Evolutionary conservation across 1,140 invertebrate genomes (phyloP), one percentile per base, ranked within the genome.

Genomic region (Pseudomyrmex flavicornis): DNA sequence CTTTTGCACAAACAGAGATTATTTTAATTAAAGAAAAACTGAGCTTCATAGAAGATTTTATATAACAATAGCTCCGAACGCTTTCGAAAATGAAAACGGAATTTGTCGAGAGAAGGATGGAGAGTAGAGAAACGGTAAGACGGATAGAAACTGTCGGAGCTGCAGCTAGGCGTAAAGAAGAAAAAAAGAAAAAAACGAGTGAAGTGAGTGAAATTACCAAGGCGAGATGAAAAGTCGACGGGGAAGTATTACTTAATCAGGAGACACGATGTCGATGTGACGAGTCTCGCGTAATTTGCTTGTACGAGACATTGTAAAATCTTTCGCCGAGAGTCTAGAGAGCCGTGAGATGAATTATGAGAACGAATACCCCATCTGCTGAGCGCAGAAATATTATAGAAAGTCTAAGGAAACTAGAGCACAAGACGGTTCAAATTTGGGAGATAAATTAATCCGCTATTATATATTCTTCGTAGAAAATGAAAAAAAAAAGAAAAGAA

Each of bases 241-340:
- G 44, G 20, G 66, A 80, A 59, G 73, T 83, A 83, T 83, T 83
- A 83, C 82, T 83, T 77, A 83, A 83, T 83, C 82, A 77, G 54
- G 58, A 50, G 82, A 61, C 59, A 35, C 56, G 70, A 63, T 77
- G 62, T 76, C 73, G 73, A 83, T 75, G 44, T 59, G 73, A 75
- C 62, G 59, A 62, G 44, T 59, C 70, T 66, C 73, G 54, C 62
- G 62, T 76, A 77, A 83, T 83, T 83, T 82, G 80, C 69, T 82
- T 82, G 80, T 75, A 82, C 58, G 72, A 76, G 80, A 82, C 59
- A 82, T 74, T 82, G 76, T 80, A 72, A 80, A 80, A 80, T 80
- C 76, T 72, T 35, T 80, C 54, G 44, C 44, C 50, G 76, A 70
- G 72, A 70, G 72, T 80, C 54, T 22, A 35, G 44, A 44, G n/a